Evolutionary conservation across 2,888 invertebrate species (phyloP).

Genomic region (Pachliopta kotzebuea): DNA sequence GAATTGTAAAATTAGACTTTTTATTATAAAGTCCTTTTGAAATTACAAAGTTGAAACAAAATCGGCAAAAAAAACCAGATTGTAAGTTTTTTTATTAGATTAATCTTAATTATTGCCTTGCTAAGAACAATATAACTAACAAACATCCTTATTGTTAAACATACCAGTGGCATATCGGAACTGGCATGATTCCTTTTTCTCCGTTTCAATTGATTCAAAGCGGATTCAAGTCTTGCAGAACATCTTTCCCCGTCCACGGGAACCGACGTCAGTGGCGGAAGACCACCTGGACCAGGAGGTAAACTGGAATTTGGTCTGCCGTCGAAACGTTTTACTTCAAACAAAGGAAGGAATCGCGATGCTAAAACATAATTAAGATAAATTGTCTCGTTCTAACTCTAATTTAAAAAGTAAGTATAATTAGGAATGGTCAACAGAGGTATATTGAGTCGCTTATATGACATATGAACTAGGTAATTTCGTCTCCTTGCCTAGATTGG

Average conservation of each 20-base stretch:
- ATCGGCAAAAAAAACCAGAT: no score
- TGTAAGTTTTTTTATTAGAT: no score
- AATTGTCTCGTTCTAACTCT: background rate
- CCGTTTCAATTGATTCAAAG: constrained; percentile 83
- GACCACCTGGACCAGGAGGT: constrained; percentile 47
- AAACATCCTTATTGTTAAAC: constrained; percentile 8
- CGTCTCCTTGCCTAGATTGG: no score
- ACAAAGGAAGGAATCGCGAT: constrained; percentile 68
- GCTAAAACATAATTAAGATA: constrained; percentile 48
- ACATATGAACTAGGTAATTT: no score
- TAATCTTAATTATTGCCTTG: no score
- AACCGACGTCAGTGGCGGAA: constrained; percentile 61
- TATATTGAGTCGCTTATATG: no score
- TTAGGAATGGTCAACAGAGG: background rate
- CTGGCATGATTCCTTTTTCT: constrained; percentile 77
- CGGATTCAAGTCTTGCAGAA: constrained; percentile 83
- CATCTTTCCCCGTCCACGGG: constrained; percentile 79
- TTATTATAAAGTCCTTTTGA: no score
- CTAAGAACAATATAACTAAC: no score
- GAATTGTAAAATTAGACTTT: no score
- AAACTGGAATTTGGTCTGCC: constrained; percentile 46
- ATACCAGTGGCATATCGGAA: constrained; percentile 67
- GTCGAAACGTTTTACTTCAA: constrained; percentile 66
- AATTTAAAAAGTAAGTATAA: background rate
- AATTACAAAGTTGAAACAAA: no score